Evolutionary conservation across 1,140 invertebrate species (phyloP), one percentile per base, ranked within the genome.

Genomic region (Hirudo medicinalis): DNA sequence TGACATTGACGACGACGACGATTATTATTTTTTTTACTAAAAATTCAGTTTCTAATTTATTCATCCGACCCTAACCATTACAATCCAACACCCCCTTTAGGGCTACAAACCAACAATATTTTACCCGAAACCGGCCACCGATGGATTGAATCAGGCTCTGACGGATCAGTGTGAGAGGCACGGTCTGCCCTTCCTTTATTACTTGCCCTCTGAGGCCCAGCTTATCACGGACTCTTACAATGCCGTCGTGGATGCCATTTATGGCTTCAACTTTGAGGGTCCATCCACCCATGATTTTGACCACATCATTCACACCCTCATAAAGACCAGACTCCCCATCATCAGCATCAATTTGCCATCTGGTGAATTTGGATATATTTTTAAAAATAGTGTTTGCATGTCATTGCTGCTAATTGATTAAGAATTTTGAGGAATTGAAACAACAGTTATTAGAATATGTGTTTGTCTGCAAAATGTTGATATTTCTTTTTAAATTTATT

Each of bases 321-420:
- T 89, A 67, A 81, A 88, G 67, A 54, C 85, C 85, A 13, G 83
- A 78, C 70, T 88, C 22, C 90, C 90, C 2, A 82, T 91, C 78
- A 88, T 85, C 77, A 95, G 92, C 79, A 88, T 99, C 76, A 96
- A 99, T 81, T 91, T 99, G 78, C 96, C 96, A n/a, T 96, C 92
- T 79, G 86, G 85, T 86, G 76, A 63, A 17, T 5, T 36, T 69
- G 32, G 40, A 19, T 72, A 27, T 13, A 53, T 27, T 72, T 27
- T 63, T 63, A 13, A 3, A 36, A 3, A 36, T 36, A 3, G 2
- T 36, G 32, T 36, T 36, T 36, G n/a, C 32, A 36, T 36, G 32
- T 36, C 6, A 36, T 36, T 36, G 32, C 32, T 36, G 32, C 32
- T 36, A 36, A 36, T 36, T 36, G 32, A 36, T 36, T 36, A 6